Evolutionary conservation across 1,140 invertebrate genomes (phyloP), one percentile per base, ranked within the genome.

Genomic region (Aethina tumida): DNA sequence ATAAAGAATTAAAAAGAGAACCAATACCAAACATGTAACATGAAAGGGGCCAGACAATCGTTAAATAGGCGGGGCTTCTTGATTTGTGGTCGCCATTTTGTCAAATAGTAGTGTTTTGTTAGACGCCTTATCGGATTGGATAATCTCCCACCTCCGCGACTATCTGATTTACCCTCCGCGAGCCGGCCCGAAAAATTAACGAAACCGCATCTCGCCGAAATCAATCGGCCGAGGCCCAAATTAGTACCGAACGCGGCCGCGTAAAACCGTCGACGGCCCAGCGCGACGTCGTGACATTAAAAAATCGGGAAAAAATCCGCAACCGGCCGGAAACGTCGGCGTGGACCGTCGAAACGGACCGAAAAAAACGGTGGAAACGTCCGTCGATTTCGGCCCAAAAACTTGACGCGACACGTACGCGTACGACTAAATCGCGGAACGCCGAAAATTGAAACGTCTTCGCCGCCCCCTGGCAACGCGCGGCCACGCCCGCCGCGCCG

Each of bases 21-120:
- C 58, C 59, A 60, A 60, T 60, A 56, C 59, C 41, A 56, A 51
- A 47, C 55, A 53, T 54, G 55, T 50, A n/a, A 51, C 53, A 56
- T 57, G 58, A 58, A 60, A 61, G 56, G 58, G 53, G 57, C 54
- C 60, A 56, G 58, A 58, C 58, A 61, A 61, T 62, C 60, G 57
- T 56, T 58, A 55, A 53, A 49, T 38, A 52, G 60, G 60, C 54
- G 60, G 52, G 35, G 57, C 57, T 35, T 46, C 35, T 53, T 62
- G 60, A 62, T 62, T 62, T 62, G 60, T 62, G 57, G 60, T 60
- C 60, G 60, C 60, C 60, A 62, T 62, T 62, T 62, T 62, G 60
- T 62, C 60, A 62, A 62, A 62, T 62, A 62, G 60, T 62, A 59
- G 54, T 62, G 60, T 62, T 62, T 61, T 62, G 60, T 60, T 60